Percentiles rank a stretch among this genome's conserved stretches.
Evolutionary conservation across 2,797 vertebrate species (phyloP).

Genomic region (Ataeniobius toweri): DNA sequence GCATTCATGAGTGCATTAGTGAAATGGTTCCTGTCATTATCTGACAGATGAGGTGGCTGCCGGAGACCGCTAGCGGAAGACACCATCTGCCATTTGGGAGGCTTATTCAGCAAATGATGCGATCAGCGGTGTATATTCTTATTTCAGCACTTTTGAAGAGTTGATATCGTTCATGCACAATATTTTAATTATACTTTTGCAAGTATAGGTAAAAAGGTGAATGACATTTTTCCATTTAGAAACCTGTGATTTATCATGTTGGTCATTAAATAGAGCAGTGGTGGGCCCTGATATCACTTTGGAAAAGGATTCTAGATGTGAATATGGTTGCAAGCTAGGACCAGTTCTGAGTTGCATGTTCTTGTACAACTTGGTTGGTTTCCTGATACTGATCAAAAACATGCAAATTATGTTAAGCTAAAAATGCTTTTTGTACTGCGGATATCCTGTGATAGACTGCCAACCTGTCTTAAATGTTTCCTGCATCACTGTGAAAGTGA

Average conservation of each 20-base stretch:
- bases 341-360: not conserved
- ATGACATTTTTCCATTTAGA: constrained; percentile 9
- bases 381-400: not conserved
- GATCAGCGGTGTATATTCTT: constrained; percentile 38
- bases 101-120: constrained; percentile 43
- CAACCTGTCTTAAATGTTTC: not conserved
- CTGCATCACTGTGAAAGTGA: not conserved
- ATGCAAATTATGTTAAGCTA: not conserved
- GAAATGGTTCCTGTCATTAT: constrained; percentile 67
- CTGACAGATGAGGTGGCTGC: constrained; percentile 64
- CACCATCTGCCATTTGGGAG: constrained; percentile 60
- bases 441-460: not conserved
- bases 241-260: constrained; percentile 9
- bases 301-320: not conserved
- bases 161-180: not conserved
- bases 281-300: not conserved
- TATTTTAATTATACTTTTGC: constrained; percentile 19
- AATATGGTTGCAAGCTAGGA: not conserved
- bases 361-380: not conserved
- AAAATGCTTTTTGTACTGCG: no score
- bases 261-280: not conserved
- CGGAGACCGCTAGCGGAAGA: constrained; percentile 53
- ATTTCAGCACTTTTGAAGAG: constrained; percentile 47
- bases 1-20: constrained; percentile 64
- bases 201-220: constrained; percentile 16